phyloP scores from a whole-genome alignment of 2,113 vertebrate genomes.

The Aegotheles bennettii region DNA sequence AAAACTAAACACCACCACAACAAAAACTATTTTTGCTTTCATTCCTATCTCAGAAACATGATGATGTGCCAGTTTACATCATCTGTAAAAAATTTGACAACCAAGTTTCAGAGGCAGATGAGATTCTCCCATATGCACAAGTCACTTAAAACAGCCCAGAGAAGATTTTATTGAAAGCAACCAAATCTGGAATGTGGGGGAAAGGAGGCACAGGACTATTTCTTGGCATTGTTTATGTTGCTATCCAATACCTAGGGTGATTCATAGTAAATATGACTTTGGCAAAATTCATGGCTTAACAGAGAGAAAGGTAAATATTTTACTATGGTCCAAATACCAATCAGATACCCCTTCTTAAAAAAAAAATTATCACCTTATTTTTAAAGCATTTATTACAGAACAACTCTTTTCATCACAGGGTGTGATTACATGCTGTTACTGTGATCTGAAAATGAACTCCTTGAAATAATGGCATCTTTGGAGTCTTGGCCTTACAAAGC shows the following conservation, averaged over 20 bases:
- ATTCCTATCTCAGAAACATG: not conserved
- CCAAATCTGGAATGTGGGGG: not conserved
- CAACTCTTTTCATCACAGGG: not conserved
- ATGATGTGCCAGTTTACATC: not conserved
- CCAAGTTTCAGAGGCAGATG: not conserved
- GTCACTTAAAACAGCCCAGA: not conserved
- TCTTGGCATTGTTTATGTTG: not conserved
- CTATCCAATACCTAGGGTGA: not conserved
- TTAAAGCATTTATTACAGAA: not conserved
- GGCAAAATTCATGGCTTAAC: not conserved
- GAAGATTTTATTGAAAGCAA: slow-evolving; percentile 5
- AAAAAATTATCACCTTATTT: not conserved
- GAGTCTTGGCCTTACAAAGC: not conserved
- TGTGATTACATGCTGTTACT: not conserved
- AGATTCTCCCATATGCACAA: not conserved
- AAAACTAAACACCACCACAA: not conserved
- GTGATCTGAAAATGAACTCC: not conserved
- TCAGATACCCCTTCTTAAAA: not conserved
- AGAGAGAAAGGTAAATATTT: not conserved
- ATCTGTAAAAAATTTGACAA: slow-evolving; percentile 15
- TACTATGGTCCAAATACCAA: not conserved
- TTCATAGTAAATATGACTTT: not conserved
- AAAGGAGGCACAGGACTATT: not conserved
- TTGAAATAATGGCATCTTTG: not conserved
- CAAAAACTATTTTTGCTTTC: not conserved